Conservation (phyloP, 2,797 vertebrate species). For the Podargus strigoides region DNA sequence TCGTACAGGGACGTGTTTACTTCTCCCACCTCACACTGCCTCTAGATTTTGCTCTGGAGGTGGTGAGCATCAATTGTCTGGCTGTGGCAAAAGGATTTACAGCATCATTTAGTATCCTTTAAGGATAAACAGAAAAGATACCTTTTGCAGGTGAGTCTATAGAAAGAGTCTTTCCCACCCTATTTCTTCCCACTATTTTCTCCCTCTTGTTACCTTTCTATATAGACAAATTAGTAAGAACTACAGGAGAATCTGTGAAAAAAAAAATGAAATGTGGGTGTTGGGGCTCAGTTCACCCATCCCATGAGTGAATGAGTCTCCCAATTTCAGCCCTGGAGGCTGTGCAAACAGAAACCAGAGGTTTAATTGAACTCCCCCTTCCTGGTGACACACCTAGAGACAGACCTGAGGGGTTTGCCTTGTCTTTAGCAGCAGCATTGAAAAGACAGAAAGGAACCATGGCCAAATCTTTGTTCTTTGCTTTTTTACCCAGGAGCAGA, state of each 20-base stretch:
- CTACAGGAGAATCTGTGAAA: rapidly evolving
- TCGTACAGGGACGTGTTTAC: not conserved
- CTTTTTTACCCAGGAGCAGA: not conserved
- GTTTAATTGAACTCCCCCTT: not conserved
- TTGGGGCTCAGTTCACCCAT: not conserved
- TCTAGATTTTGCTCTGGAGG: not conserved
- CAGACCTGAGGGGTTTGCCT: not conserved
- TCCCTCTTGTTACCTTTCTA: not conserved
- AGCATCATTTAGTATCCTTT: not conserved
- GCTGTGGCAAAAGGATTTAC: not conserved
- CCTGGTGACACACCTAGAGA: not conserved
- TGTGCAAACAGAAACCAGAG: not conserved
- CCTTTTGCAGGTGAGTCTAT: not conserved
- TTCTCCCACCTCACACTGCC: not conserved
- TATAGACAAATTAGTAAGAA: not conserved
- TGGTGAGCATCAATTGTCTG: not conserved
- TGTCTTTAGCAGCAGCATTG: not conserved
- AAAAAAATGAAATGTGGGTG: not conserved
- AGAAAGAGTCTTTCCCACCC: no score
- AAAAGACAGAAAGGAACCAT: rapidly evolving
- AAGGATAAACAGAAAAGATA: not conserved
- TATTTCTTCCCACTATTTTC: not conserved
- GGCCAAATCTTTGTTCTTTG: not conserved
- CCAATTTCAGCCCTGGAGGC: not conserved
- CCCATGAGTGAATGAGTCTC: not conserved